Conservation (phyloP, 2,888 invertebrate genomes). For the Plutella xylostella region DNA sequence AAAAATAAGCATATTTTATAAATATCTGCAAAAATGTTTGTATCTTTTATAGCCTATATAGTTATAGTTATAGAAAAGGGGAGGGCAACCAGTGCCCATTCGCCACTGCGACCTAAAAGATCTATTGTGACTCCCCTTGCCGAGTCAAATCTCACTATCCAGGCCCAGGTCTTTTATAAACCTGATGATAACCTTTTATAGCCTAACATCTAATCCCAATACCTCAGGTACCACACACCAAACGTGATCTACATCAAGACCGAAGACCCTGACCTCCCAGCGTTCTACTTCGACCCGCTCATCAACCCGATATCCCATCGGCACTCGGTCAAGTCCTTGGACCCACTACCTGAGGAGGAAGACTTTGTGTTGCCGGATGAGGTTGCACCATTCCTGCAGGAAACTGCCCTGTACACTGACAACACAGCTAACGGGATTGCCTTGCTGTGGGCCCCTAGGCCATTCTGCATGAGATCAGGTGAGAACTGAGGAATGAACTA, state of each 20-base stretch:
- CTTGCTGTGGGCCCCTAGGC: constrained; percentile 96
- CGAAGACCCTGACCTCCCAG: constrained; percentile 99
- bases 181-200: too few relatives aligned
- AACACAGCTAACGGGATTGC: constrained; percentile 99
- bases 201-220: too few relatives aligned
- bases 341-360: constrained; percentile 92
- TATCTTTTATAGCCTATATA: too few relatives aligned
- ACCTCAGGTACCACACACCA: constrained; percentile 94
- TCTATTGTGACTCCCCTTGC: too few relatives aligned
- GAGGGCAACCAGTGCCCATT: too few relatives aligned
- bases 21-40: too few relatives aligned
- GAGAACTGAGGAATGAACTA: too few relatives aligned
- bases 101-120: too few relatives aligned
- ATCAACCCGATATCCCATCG: constrained; percentile 99
- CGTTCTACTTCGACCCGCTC: constrained; percentile 99
- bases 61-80: too few relatives aligned
- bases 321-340: constrained; percentile 85
- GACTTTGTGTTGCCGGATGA: constrained; percentile 93
- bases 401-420: constrained; percentile 96
- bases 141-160: too few relatives aligned
- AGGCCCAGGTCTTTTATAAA: too few relatives aligned
- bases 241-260: constrained; percentile 99
- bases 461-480: constrained; percentile 96
- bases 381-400: constrained; percentile 92
- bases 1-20: too few relatives aligned